Percentiles rank a stretch among this genome's conserved stretches.
Evolutionary conservation across 2,888 invertebrate genomes (phyloP).

Genomic region (Amiota minor): DNA sequence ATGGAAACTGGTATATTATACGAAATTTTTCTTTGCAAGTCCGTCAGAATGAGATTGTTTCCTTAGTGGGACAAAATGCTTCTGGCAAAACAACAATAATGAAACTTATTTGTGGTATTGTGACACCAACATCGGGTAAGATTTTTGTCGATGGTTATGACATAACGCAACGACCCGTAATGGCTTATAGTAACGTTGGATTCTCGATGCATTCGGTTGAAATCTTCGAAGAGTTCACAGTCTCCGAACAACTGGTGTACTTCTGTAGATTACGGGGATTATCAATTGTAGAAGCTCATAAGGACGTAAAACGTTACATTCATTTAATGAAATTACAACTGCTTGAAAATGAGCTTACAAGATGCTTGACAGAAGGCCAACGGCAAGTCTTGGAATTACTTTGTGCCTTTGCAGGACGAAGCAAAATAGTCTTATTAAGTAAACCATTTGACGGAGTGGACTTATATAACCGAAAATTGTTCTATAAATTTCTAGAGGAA

Average conservation of each 20-base stretch:
- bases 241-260: constrained; percentile 46
- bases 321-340: constrained; percentile 27
- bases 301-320: constrained; percentile 38
- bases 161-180: neutral
- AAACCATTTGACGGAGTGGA: constrained; percentile 51
- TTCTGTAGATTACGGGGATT: constrained; percentile 48
- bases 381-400: constrained; percentile 41
- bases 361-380: constrained; percentile 39
- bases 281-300: neutral
- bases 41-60: constrained; percentile 43
- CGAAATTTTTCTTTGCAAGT: constrained; percentile 40
- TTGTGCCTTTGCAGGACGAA: constrained; percentile 53
- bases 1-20: constrained; percentile 29
- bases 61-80: constrained; percentile 48
- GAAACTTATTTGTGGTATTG: constrained; percentile 39
- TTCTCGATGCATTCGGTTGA: constrained; percentile 20
- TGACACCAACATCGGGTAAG: constrained; percentile 35
- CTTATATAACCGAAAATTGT: constrained; percentile 74
- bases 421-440: constrained; percentile 43
- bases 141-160: constrained; percentile 39
- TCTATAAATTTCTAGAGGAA: constrained; percentile 84
- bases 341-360: neutral
- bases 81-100: constrained; percentile 48
- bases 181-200: constrained; percentile 35
- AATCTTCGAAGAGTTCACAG: constrained; percentile 41